Base-by-base conservation (phyloP, 2,888 invertebrate species). In the Macroteleia sp. region DNA sequence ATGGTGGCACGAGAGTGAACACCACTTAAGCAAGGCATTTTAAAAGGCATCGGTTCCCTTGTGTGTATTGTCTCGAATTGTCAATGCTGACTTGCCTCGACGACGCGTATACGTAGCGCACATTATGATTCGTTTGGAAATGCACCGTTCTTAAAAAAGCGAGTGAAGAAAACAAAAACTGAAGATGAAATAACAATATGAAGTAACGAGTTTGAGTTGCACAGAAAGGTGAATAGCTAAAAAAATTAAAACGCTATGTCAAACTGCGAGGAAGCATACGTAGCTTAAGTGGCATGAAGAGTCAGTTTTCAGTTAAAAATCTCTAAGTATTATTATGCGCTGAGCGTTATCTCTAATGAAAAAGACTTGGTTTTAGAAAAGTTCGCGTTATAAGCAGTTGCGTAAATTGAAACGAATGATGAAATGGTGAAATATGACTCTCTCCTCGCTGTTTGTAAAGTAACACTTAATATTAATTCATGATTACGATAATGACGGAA, bases 1-100 rank as follows among this genome's bases (percentile, higher is more conserved):
- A 66, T 67, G 42, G 73, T 83, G 87, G 85, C 84, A 86, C 85
- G 83, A 84, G 52, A 67, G 80, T 87, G 86, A 88, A 90, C 86
- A 87, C 87, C 85, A 86, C 83, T 82, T 86, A 82, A 86, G 83
- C 84, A 90, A 89, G 90, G 89, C 90, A 89, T 87, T 88, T 85
- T 79, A 83, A 81, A 90, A 90, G 88, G 88, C 89, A 89, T 88
- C 87, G 80, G 86, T 89, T 89, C 86, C 82, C 83, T 84, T 82
- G 80, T 85, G 80, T 85, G 84, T 89, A 89, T 89, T 88, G 89
- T 89, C 89, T 84, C 83, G 83, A 85, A 82, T 87, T 82, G 79
- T 83, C 81, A 82, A 77, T 71, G 77, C 73, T 78, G 77, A 75
- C 69, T 74, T 79, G 70, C 64, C 67, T 71, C 75, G 71, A 75